These are phyloP conservation scores for Allophyes oxyacanthae DNA, from an alignment of 2,888 invertebrate genomes.

Conservation along the genomic window DNA sequence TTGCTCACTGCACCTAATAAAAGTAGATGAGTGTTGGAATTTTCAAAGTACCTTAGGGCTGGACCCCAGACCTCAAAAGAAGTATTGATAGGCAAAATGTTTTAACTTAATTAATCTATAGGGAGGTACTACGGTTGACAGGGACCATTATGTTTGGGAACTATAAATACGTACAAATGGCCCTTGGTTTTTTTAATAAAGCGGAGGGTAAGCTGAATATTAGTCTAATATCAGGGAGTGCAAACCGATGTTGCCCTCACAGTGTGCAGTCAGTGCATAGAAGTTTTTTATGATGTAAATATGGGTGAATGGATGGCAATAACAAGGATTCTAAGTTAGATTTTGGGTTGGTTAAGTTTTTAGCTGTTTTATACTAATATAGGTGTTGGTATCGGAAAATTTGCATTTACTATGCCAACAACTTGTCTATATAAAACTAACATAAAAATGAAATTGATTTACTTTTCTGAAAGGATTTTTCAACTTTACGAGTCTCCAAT, in stretches of 20 bases:
- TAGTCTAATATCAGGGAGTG: conserved; percentile 87
- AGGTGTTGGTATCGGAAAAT: too few species aligned
- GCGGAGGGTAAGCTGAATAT: conserved; percentile 85
- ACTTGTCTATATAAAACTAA: too few species aligned
- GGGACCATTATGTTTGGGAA: conserved; percentile 71
- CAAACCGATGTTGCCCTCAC: conserved; percentile 86
- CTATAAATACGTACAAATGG: conserved; percentile 88
- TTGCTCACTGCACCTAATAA: conserved; percentile 47
- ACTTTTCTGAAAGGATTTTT: too few species aligned
- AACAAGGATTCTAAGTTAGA: conserved; percentile 63
- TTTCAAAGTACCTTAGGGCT: conserved; percentile 36
- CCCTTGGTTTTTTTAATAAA: conserved; percentile 88
- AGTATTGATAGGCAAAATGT: conserved; percentile 73
- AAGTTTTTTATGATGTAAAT: conserved; percentile 76
- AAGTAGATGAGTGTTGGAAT: conserved; percentile 60
- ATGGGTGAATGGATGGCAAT: conserved; percentile 61
- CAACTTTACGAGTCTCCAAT: too few species aligned
- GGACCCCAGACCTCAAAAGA: conserved; percentile 41
- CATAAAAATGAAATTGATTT: too few species aligned
- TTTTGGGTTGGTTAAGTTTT: too few species aligned
- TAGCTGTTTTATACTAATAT: too few species aligned
- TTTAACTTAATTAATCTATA: conserved; percentile 85
- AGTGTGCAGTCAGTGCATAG: conserved; percentile 70
- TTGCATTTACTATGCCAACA: too few species aligned
- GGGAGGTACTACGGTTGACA: conserved; percentile 81